Evolutionary conservation across 2,888 invertebrate genomes (phyloP).

Genomic region (Zhuqinia jingwanae): DNA sequence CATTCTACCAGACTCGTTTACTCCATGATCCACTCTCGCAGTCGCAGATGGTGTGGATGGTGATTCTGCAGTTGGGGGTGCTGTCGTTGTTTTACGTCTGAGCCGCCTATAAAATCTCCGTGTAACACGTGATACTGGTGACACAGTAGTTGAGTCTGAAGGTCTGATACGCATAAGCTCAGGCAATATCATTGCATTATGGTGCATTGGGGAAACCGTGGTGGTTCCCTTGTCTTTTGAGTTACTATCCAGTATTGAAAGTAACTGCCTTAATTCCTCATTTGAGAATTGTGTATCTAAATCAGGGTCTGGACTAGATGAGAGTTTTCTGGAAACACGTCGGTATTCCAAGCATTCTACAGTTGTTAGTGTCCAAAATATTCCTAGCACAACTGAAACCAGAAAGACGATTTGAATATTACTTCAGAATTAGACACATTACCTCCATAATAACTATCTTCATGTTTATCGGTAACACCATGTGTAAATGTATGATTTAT

Average conservation of each 20-base stretch:
- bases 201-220: slow-evolving; percentile 41
- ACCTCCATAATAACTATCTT: neutral
- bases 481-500: no score
- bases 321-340: slow-evolving; percentile 50
- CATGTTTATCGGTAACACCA: no score
- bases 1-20: slow-evolving; percentile 49
- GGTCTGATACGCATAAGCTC: slow-evolving; percentile 59
- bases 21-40: neutral
- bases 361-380: slow-evolving; percentile 38
- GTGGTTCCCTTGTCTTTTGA: neutral
- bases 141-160: slow-evolving; percentile 58
- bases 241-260: slow-evolving; percentile 54
- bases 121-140: slow-evolving; percentile 43
- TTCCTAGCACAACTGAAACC: slow-evolving; percentile 45
- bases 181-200: slow-evolving; percentile 53
- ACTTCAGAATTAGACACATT: neutral
- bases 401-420: neutral
- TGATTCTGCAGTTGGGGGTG: slow-evolving; percentile 10
- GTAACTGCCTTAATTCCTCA: slow-evolving; percentile 59
- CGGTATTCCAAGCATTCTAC: slow-evolving; percentile 35
- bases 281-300: slow-evolving; percentile 57
- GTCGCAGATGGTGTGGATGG: slow-evolving; percentile 36
- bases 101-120: slow-evolving; percentile 58
- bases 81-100: slow-evolving; percentile 37
- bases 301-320: slow-evolving; percentile 62